Conservation (phyloP, 2,888 invertebrate genomes). For the Steromphala cineraria region DNA sequence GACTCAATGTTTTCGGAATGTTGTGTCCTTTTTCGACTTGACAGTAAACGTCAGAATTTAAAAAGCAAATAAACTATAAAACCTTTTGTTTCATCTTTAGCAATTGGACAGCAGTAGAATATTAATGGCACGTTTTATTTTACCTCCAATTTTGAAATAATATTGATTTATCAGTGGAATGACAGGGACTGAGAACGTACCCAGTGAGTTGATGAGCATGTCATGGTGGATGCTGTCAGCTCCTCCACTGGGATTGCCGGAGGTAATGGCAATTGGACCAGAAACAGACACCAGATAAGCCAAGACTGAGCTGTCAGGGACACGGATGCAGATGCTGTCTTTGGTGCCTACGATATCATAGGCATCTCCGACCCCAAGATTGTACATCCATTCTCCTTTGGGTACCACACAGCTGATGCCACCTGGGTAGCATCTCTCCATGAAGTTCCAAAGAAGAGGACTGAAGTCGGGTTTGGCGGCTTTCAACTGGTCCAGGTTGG, state of each 20-base stretch:
- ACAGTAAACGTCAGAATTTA: not conserved
- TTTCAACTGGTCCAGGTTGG: slow-evolving; percentile 51
- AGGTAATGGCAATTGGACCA: slow-evolving; percentile 57
- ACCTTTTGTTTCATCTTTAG: too few species aligned
- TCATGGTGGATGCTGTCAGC: slow-evolving; percentile 58
- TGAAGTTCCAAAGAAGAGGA: slow-evolving; percentile 52
- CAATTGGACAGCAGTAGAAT: too few species aligned
- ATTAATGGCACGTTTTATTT: too few species aligned
- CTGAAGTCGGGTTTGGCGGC: slow-evolving; percentile 50
- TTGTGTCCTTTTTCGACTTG: not conserved
- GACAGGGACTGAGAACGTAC: slow-evolving; percentile 33
- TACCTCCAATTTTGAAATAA: too few species aligned
- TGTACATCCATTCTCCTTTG: slow-evolving; percentile 52
- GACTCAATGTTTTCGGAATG: not conserved
- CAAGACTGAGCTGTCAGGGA: slow-evolving; percentile 54
- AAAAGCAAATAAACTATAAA: too few species aligned
- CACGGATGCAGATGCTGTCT: slow-evolving; percentile 53
- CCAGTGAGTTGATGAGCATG: slow-evolving; percentile 52
- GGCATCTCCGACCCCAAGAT: slow-evolving; percentile 45
- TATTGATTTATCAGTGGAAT: too few species aligned
- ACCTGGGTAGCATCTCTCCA: slow-evolving; percentile 54
- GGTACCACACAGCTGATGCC: slow-evolving; percentile 57
- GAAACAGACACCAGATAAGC: slow-evolving; percentile 52
- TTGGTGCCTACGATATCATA: slow-evolving; percentile 46
- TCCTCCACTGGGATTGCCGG: slow-evolving; percentile 59